Conservation (phyloP, 2,888 invertebrate genomes). For the Podotricha telesiphe region DNA sequence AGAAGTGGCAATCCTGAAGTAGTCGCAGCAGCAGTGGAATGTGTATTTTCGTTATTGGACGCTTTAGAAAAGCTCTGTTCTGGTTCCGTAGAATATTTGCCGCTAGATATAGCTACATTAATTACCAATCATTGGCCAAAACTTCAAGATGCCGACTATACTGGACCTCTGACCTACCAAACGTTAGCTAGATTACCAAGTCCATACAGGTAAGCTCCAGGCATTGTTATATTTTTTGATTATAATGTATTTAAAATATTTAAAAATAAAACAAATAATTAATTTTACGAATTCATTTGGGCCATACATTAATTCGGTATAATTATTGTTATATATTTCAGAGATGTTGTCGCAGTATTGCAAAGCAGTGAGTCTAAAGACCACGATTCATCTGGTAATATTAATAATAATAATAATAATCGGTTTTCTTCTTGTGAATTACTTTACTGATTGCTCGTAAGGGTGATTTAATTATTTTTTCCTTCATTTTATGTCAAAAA, state of each 20-base stretch:
- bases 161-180: constrained; percentile 93
- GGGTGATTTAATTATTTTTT: too few relatives aligned
- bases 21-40: constrained; percentile 91
- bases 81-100: constrained; percentile 80
- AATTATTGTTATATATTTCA: constrained; percentile 53
- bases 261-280: not conserved
- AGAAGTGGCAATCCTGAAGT: constrained; percentile 90
- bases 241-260: too few relatives aligned
- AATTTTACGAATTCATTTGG: not conserved
- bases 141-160: constrained; percentile 90
- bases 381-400: constrained; percentile 76
- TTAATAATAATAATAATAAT: too few relatives aligned
- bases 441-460: too few relatives aligned
- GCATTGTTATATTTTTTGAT: too few relatives aligned
- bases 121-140: constrained; percentile 87
- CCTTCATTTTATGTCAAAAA: too few relatives aligned
- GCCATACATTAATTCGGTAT: not conserved
- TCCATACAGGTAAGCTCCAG: constrained; percentile 85
- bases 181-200: constrained; percentile 92
- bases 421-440: not conserved
- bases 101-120: constrained; percentile 65
- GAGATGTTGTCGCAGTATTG: constrained; percentile 88
- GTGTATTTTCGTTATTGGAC: constrained; percentile 91
- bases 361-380: constrained; percentile 86
- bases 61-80: constrained; percentile 93